phyloP scores from a whole-genome alignment of 2,797 vertebrate species.

The Gambelia wislizenii region DNA sequence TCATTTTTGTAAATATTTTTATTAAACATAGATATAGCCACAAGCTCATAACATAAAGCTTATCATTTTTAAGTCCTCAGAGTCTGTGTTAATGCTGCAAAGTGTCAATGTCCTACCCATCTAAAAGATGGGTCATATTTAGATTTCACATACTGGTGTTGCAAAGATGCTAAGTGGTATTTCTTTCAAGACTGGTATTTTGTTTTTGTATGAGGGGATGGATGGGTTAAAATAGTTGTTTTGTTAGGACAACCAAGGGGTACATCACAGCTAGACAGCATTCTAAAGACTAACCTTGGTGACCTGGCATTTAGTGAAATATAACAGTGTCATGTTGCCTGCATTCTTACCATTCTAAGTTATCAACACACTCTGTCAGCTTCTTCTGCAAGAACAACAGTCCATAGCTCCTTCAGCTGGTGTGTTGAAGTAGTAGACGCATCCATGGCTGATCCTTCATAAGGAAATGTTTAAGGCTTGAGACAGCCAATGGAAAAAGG shows the following conservation, averaged over 20 bases:
- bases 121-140: neutral
- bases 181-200: neutral
- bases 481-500: neutral
- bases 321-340: conserved; percentile 66
- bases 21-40: no score
- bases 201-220: neutral
- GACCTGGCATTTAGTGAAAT: conserved; percentile 52
- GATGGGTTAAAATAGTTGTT: conserved; percentile 48
- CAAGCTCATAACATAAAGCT: no score
- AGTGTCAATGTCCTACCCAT: neutral
- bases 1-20: no score
- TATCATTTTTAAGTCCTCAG: neutral
- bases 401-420: conserved; percentile 47
- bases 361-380: conserved; percentile 52
- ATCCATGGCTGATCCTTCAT: neutral
- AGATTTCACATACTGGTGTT: neutral
- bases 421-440: neutral
- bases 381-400: conserved; percentile 33
- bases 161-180: neutral
- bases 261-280: conserved; percentile 43
- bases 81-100: neutral
- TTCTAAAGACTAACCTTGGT: conserved; percentile 51
- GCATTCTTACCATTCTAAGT: conserved; percentile 65
- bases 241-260: conserved; percentile 53
- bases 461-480: neutral